phyloP scores from a whole-genome alignment of 2,797 vertebrate species.

The Darevskia mixta region DNA sequence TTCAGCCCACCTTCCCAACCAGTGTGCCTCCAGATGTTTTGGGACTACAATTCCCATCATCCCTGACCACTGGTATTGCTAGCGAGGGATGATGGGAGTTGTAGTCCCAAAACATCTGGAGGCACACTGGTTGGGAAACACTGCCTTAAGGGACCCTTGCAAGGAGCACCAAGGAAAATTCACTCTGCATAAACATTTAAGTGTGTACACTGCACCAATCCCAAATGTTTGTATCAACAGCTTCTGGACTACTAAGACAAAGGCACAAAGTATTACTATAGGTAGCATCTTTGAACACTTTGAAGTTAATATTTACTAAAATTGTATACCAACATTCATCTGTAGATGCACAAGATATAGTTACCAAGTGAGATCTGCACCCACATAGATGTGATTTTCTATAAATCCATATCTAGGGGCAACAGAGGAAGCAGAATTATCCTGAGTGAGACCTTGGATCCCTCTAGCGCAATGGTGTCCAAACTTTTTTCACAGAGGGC shows the following conservation, averaged over 20 bases:
- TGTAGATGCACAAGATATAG: background rate
- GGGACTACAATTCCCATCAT: too few relatives aligned
- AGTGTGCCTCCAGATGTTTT: too few relatives aligned
- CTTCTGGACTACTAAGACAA: too few relatives aligned
- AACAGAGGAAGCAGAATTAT: too few relatives aligned
- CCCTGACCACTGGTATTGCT: too few relatives aligned
- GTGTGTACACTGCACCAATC: background rate
- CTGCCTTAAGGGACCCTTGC: background rate
- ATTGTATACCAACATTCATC: too few relatives aligned
- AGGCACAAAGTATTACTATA: background rate
- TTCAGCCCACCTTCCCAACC: background rate
- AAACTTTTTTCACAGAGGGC: too few relatives aligned
- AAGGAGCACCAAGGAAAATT: background rate
- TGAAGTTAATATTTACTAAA: background rate
- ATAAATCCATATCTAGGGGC: background rate
- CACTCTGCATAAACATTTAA: background rate
- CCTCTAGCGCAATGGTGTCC: too few relatives aligned
- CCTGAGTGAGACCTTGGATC: too few relatives aligned
- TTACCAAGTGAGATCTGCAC: background rate
- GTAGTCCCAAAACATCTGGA: too few relatives aligned
- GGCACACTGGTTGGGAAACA: too few relatives aligned
- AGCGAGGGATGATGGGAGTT: too few relatives aligned
- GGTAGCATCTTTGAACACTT: background rate
- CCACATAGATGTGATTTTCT: background rate
- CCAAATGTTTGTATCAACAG: background rate